phyloP scores from a whole-genome alignment of 2,888 invertebrate genomes.

The Oscheius sp. region DNA sequence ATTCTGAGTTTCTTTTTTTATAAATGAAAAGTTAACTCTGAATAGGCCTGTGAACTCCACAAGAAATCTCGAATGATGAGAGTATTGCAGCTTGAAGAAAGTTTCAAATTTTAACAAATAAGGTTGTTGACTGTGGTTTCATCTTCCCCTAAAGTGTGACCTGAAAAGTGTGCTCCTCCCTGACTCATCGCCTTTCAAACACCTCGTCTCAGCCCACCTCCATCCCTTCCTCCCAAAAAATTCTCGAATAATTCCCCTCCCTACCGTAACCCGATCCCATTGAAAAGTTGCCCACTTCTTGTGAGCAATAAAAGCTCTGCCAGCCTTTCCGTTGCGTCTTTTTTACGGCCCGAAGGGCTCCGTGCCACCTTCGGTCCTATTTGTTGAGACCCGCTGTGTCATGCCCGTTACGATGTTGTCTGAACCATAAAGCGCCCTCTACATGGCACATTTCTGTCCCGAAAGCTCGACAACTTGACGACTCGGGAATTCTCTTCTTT shows the following conservation, averaged over 20 bases:
- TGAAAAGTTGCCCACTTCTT: background rate
- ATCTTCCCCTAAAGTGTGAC: too few species aligned
- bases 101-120: too few species aligned
- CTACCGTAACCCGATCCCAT: background rate
- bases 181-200: background rate
- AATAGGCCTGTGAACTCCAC: too few species aligned
- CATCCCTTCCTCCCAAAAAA: background rate
- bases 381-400: conserved; percentile 16
- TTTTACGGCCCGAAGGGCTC: background rate
- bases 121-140: too few species aligned
- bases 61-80: too few species aligned
- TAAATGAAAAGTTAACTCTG: too few species aligned
- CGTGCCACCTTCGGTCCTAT: conserved; percentile 6
- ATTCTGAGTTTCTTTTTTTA: too few species aligned
- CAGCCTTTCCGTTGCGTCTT: background rate
- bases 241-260: background rate
- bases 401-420: conserved; percentile 29
- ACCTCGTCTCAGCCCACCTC: background rate
- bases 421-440: conserved; percentile 23
- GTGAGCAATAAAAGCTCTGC: too few species aligned
- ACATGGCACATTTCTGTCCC: conserved; percentile 26
- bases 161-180: background rate
- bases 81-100: too few species aligned
- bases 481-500: background rate
- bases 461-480: background rate